phyloP scores from a whole-genome alignment of 2,888 invertebrate species.

The Autographa gamma region DNA sequence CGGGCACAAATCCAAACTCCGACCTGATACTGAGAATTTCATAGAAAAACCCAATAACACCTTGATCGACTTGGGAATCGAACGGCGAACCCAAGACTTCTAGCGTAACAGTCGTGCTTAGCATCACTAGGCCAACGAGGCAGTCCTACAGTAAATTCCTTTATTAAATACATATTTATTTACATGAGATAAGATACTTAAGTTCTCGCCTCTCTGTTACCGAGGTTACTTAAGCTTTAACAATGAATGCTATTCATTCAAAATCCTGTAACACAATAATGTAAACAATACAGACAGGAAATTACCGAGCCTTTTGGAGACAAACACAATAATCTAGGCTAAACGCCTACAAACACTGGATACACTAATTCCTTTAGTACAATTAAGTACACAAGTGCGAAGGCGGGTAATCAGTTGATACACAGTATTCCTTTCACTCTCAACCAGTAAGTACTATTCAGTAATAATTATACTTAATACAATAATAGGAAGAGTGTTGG shows the following conservation, averaged over 20 bases:
- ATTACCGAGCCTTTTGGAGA: conserved; percentile 29
- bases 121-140: no score
- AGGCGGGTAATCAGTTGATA: conserved; percentile 46
- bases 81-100: no score
- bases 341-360: conserved; percentile 45
- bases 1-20: no score
- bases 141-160: no score
- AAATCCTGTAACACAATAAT: conserved; percentile 11
- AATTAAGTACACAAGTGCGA: conserved; percentile 44
- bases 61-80: no score
- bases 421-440: conserved; percentile 44
- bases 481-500: background rate
- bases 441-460: conserved; percentile 11
- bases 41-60: no score
- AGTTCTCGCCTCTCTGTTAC: background rate
- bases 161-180: no score
- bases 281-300: conserved; percentile 27
- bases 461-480: background rate
- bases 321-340: conserved; percentile 50
- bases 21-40: no score
- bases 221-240: background rate
- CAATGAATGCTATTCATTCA: background rate
- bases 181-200: background rate
- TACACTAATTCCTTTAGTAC: conserved; percentile 48
- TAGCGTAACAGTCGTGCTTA: no score